These are phyloP conservation scores for Orchesella cincta DNA, from an alignment of 1,140 invertebrate species.

Conservation along the genomic window DNA sequence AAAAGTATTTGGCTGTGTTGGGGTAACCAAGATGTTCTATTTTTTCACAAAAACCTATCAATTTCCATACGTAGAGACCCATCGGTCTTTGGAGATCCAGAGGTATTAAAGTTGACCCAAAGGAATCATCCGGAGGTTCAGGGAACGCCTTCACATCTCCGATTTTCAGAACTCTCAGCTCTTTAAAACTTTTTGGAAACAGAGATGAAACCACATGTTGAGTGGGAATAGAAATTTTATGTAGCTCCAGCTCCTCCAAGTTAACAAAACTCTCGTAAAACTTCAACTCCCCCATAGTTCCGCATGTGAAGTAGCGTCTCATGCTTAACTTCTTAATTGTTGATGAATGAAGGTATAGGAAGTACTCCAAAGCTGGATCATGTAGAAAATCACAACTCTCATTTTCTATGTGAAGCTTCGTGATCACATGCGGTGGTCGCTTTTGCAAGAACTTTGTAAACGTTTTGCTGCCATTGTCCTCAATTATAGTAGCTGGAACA, in stretches of 20 bases:
- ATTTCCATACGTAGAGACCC: constrained; percentile 8
- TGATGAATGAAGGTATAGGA: not conserved
- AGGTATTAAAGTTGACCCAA: not conserved
- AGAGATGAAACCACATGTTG: not conserved
- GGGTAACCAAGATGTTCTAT: constrained; percentile 12
- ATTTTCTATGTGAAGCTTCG: not conserved
- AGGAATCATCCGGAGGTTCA: not conserved
- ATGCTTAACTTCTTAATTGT: not conserved
- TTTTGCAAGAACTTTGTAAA: constrained; percentile 10
- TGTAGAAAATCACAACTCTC: not conserved
- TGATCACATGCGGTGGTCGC: not conserved
- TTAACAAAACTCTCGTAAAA: not conserved
- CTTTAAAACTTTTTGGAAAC: not conserved
- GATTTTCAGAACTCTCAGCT: constrained; percentile 2
- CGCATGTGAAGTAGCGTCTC: not conserved
- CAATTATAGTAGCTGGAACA: not conserved
- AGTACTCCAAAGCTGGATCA: not conserved
- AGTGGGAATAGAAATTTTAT: constrained; percentile 2
- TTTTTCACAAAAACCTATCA: not conserved
- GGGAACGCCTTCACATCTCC: not conserved
- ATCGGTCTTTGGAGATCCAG: not conserved
- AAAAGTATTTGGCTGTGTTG: not conserved
- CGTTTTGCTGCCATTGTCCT: not conserved
- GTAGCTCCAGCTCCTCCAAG: not conserved
- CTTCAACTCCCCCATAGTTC: not conserved